phyloP scores from a whole-genome alignment of 2,888 invertebrate genomes.

The Galerucella nymphaeae region DNA sequence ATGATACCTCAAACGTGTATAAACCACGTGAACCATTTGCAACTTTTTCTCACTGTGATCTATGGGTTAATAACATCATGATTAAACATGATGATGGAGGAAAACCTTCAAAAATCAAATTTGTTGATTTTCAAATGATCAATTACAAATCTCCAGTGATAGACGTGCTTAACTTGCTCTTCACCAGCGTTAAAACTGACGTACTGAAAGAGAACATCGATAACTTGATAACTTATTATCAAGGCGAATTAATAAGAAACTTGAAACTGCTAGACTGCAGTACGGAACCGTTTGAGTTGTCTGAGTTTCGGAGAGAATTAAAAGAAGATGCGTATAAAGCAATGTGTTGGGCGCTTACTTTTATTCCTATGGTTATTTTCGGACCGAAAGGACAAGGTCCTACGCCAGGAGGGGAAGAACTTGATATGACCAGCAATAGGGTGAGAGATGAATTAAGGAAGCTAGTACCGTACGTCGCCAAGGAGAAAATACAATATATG shows the following conservation, averaged over 20 bases:
- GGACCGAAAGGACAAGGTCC: neutral
- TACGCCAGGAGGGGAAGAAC: neutral
- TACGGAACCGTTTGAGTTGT: slow-evolving; percentile 11
- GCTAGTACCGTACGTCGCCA: neutral
- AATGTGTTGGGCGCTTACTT: neutral
- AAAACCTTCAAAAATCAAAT: slow-evolving; percentile 43
- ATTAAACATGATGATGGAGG: slow-evolving; percentile 58
- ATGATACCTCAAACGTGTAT: neutral
- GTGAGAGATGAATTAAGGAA: neutral
- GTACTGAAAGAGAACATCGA: slow-evolving; percentile 29
- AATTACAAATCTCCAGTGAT: slow-evolving; percentile 49
- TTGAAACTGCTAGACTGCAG: slow-evolving; percentile 22
- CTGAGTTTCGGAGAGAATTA: slow-evolving; percentile 31
- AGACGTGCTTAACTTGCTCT: slow-evolving; percentile 54
- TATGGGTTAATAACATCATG: slow-evolving; percentile 68
- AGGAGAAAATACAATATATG: slow-evolving; percentile 7
- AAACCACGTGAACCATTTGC: slow-evolving; percentile 63
- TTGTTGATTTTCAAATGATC: slow-evolving; percentile 53
- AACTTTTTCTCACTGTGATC: slow-evolving; percentile 65
- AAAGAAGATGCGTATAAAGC: neutral
- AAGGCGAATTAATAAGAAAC: slow-evolving; percentile 18
- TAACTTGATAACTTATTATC: slow-evolving; percentile 26
- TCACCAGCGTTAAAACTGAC: slow-evolving; percentile 35
- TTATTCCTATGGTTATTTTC: slow-evolving; percentile 1
- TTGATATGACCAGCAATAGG: neutral